Conservation (phyloP, 1,140 invertebrate species). For the Calliopsis andreniformis region DNA sequence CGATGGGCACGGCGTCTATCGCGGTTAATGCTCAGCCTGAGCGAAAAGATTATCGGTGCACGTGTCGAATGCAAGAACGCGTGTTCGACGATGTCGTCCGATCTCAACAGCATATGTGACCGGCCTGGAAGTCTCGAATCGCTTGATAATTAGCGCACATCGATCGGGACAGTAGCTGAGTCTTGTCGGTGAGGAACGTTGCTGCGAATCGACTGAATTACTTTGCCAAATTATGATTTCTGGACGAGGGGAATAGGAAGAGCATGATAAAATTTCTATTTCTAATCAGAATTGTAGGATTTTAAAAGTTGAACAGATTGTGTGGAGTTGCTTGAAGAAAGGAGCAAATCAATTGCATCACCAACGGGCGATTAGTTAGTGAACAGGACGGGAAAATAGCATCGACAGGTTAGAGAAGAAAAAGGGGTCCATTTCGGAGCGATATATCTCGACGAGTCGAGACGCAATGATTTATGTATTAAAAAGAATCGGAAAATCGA, state of each 20-base stretch:
- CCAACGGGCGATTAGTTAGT: not conserved
- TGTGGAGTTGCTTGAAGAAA: too few species aligned
- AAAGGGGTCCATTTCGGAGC: constrained; percentile 30
- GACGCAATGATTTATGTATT: constrained; percentile 42
- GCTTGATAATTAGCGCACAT: constrained; percentile 37
- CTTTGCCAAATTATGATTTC: too few species aligned
- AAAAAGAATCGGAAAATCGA: constrained; percentile 40
- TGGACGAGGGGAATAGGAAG: too few species aligned
- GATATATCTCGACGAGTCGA: constrained; percentile 12
- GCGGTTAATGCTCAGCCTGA: constrained; percentile 20
- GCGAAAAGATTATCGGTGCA: constrained; percentile 33
- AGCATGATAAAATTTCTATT: too few species aligned
- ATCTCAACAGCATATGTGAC: constrained; percentile 30
- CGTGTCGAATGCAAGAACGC: constrained; percentile 44
- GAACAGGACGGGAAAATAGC: constrained; percentile 13
- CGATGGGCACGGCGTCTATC: not conserved
- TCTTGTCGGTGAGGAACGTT: too few species aligned
- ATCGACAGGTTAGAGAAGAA: constrained; percentile 13
- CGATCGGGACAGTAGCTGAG: constrained; percentile 3
- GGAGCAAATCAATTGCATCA: not conserved
- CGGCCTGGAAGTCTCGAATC: constrained; percentile 6
- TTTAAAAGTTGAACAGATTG: too few species aligned
- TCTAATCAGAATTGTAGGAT: too few species aligned
- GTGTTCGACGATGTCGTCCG: constrained; percentile 23
- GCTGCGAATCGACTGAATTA: too few species aligned